phyloP scores from a whole-genome alignment of 2,888 invertebrate species.

The Podabrus alpinus region DNA sequence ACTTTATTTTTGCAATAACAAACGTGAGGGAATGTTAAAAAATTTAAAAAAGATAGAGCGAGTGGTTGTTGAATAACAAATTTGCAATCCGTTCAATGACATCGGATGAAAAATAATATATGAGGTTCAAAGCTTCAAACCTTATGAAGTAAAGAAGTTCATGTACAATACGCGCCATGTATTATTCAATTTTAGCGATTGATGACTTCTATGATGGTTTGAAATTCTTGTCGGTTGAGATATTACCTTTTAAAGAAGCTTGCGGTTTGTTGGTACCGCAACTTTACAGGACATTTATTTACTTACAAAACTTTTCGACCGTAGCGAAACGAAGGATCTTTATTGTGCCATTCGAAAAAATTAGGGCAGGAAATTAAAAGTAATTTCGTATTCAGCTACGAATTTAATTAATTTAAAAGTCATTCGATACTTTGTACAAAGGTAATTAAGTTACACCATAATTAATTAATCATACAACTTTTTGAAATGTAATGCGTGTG shows the following conservation, averaged over 20 bases:
- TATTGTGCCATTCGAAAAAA: not conserved
- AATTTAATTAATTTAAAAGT: constrained; percentile 35
- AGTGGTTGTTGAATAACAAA: constrained; percentile 47
- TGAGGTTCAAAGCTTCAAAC: constrained; percentile 47
- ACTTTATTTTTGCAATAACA: not conserved
- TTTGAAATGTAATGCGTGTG: not conserved
- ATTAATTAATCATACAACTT: constrained; percentile 27
- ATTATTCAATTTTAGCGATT: constrained; percentile 46
- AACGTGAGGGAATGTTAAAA: constrained; percentile 31
- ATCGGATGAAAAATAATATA: constrained; percentile 40
- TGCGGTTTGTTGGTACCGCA: constrained; percentile 16
- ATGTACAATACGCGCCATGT: constrained; percentile 47
- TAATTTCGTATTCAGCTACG: constrained; percentile 26
- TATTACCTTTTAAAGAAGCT: constrained; percentile 36
- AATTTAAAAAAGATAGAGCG: constrained; percentile 42
- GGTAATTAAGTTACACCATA: constrained; percentile 28
- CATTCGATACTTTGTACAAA: constrained; percentile 24
- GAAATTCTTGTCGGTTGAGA: constrained; percentile 39
- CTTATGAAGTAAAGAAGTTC: constrained; percentile 47
- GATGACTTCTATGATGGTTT: constrained; percentile 40
- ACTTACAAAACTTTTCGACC: not conserved
- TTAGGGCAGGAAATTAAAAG: constrained; percentile 29
- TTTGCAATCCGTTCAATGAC: constrained; percentile 52
- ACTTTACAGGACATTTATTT: not conserved
- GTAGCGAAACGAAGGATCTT: not conserved